These are phyloP conservation scores for Falco rusticolus DNA, from an alignment of 2,797 vertebrate species.

Conservation along the genomic window DNA sequence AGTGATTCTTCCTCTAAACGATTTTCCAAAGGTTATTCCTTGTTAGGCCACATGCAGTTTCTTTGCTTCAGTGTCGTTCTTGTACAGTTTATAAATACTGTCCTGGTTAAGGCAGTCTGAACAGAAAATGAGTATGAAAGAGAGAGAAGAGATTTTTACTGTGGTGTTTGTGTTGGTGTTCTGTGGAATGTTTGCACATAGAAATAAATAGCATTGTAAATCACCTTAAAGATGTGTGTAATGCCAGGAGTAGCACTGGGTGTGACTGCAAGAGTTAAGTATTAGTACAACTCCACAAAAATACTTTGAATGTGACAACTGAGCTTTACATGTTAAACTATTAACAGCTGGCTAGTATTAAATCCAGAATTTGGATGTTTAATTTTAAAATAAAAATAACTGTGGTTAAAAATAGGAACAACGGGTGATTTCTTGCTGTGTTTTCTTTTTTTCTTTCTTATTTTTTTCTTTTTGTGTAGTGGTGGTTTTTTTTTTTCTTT, in stretches of 20 bases:
- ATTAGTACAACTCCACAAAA: not conserved
- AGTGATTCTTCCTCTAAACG: conserved; percentile 16
- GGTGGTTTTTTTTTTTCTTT: not conserved
- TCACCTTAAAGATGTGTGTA: not conserved
- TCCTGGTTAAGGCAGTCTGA: not conserved
- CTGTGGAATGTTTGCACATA: not conserved
- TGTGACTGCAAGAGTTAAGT: not conserved
- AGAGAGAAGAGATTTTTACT: not conserved
- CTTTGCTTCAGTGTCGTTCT: not conserved
- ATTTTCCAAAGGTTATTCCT: conserved; percentile 38
- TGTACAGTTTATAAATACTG: not conserved
- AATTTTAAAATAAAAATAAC: not conserved
- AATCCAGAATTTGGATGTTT: conserved; percentile 11
- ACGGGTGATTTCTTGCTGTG: not conserved
- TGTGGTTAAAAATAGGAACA: not conserved
- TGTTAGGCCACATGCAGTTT: not conserved
- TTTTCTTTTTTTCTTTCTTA: not conserved
- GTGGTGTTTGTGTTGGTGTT: not conserved
- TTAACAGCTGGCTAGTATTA: conserved; percentile 37
- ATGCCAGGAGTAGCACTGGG: not conserved
- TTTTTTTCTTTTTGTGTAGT: not conserved
- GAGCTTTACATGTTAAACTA: not conserved
- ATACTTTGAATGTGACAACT: not conserved
- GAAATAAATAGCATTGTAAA: conserved; percentile 3
- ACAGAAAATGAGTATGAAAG: not conserved